phyloP scores from a whole-genome alignment of 2,888 invertebrate species.

The Phyllotreta striolata region DNA sequence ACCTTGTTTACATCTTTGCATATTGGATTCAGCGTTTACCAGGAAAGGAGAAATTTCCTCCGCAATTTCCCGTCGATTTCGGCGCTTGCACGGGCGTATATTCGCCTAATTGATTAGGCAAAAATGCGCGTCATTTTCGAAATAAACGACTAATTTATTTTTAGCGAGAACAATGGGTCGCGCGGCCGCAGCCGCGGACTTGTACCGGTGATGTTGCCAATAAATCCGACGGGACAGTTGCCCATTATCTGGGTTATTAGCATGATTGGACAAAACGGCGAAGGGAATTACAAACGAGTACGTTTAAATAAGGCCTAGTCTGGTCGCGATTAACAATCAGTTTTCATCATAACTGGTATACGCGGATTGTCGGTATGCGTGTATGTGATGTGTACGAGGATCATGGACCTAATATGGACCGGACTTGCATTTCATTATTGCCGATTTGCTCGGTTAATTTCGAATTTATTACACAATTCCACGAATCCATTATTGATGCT shows the following conservation, averaged over 20 bases:
- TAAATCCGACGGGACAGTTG: slow-evolving; percentile 47
- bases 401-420: no score
- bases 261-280: slow-evolving; percentile 54
- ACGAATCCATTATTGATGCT: no score
- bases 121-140: slow-evolving; percentile 18
- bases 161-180: slow-evolving; percentile 37
- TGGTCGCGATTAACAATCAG: slow-evolving; percentile 51
- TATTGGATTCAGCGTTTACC: no score
- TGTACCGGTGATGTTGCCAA: slow-evolving; percentile 39
- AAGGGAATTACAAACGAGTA: slow-evolving; percentile 51
- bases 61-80: no score
- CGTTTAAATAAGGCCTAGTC: slow-evolving; percentile 48
- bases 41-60: no score
- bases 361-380: not conserved
- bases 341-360: slow-evolving; percentile 50
- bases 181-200: slow-evolving; percentile 20
- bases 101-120: no score
- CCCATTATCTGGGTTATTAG: slow-evolving; percentile 52
- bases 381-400: no score
- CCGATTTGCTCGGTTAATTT: no score
- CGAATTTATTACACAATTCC: no score
- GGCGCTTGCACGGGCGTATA: no score
- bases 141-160: slow-evolving; percentile 35
- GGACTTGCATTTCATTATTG: no score
- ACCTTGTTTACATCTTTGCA: slow-evolving; percentile 24